Conservation (phyloP, 1,140 invertebrate genomes). For the Aphaenogaster rudis region DNA sequence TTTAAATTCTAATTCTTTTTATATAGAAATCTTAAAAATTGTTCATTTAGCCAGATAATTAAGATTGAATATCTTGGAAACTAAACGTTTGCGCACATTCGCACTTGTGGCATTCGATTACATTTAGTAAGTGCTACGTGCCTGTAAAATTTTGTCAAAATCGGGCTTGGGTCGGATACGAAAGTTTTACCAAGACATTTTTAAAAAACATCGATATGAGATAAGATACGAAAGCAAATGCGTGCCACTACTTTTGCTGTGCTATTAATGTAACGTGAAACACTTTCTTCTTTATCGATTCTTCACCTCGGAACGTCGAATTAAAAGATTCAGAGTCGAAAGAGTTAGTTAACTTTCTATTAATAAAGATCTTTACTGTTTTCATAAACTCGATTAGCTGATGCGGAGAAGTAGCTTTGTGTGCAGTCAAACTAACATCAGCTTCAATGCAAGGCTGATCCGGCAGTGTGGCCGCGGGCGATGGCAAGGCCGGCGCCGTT, state of each 20-base stretch:
- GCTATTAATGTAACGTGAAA: not conserved
- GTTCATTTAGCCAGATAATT: no score
- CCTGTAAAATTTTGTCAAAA: no score
- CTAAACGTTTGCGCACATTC: no score
- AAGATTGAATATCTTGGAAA: no score
- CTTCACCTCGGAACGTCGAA: not conserved
- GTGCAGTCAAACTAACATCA: conserved; percentile 74
- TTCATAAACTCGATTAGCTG: conserved; percentile 44
- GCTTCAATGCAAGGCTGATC: conserved; percentile 76
- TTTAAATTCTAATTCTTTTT: no score
- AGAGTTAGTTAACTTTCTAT: not conserved
- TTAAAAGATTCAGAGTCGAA: not conserved
- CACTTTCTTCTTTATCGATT: not conserved
- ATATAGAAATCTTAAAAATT: no score
- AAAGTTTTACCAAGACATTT: no score
- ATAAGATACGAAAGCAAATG: not conserved
- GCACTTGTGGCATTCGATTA: no score
- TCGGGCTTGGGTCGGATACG: no score
- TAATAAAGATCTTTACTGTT: conserved; percentile 40
- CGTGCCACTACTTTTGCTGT: not conserved
- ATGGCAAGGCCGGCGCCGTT: conserved; percentile 76
- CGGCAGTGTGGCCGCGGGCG: conserved; percentile 78
- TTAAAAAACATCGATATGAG: not conserved
- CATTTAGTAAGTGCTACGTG: no score
- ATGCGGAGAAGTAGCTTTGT: conserved; percentile 5